phyloP scores from a whole-genome alignment of 2,113 vertebrate genomes.

The Saguinus midas region DNA sequence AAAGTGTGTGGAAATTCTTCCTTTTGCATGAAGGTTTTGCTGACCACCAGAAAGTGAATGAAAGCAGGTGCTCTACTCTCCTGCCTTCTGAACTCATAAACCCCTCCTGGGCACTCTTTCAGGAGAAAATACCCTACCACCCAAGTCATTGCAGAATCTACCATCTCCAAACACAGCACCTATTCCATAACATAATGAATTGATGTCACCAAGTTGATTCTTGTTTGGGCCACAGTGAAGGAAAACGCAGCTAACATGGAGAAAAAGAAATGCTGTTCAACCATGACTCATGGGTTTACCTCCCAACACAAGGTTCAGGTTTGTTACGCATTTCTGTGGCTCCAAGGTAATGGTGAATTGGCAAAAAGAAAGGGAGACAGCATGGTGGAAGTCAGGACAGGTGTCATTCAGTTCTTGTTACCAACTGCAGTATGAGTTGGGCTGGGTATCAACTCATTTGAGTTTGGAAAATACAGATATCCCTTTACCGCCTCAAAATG shows the following conservation, averaged over 20 bases:
- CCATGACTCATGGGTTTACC: not conserved
- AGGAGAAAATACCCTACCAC: not conserved
- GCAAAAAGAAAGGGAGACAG: conserved; percentile 22
- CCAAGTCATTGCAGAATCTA: not conserved
- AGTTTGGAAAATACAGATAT: not conserved
- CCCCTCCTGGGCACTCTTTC: not conserved
- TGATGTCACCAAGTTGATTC: not conserved
- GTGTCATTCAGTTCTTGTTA: not conserved
- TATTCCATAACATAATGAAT: not conserved
- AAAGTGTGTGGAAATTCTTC: not conserved
- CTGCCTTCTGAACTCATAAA: not conserved
- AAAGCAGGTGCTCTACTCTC: not conserved
- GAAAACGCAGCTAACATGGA: not conserved
- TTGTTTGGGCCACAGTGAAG: not conserved
- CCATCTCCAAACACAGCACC: not conserved
- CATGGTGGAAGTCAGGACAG: not conserved
- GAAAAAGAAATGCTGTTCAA: conserved; percentile 52
- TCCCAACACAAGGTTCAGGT: conserved; percentile 11
- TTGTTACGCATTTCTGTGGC: conserved; percentile 36
- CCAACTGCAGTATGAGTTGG: not conserved
- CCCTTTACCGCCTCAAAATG: not conserved
- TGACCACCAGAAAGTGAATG: not conserved
- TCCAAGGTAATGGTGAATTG: not conserved
- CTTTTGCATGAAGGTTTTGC: not conserved
- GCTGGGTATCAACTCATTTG: not conserved